Conservation (phyloP, 2,113 vertebrate genomes). For the Aspidoscelis tigris region DNA sequence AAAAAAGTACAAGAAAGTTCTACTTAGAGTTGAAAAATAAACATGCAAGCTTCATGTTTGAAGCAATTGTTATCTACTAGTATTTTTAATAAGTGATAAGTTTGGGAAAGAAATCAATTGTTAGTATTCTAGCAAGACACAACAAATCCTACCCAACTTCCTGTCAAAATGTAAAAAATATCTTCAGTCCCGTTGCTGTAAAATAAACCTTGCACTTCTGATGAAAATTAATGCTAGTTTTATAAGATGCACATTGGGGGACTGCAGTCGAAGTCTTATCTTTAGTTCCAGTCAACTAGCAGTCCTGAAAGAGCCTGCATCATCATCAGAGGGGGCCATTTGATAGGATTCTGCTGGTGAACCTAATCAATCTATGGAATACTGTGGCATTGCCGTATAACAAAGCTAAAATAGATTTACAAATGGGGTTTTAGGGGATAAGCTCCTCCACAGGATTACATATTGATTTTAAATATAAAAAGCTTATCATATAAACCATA, state of each 20-base stretch:
- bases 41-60: slow-evolving; percentile 47
- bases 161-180: slow-evolving; percentile 51
- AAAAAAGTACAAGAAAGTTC: slow-evolving; percentile 41
- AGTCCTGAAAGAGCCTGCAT: slow-evolving; percentile 96
- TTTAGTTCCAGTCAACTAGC: slow-evolving; percentile 94
- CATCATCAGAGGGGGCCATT: slow-evolving; percentile 96
- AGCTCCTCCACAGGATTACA: slow-evolving; percentile 99
- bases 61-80: slow-evolving; percentile 34
- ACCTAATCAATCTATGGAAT: slow-evolving; percentile 99
- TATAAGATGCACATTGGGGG: slow-evolving; percentile 84
- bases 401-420: slow-evolving; percentile 99
- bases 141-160: slow-evolving; percentile 70
- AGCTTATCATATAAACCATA: slow-evolving; percentile 99
- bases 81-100: slow-evolving; percentile 69
- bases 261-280: slow-evolving; percentile 87
- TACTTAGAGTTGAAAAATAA: slow-evolving; percentile 45
- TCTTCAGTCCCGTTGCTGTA: slow-evolving; percentile 71
- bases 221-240: slow-evolving; percentile 88
- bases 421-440: slow-evolving; percentile 98
- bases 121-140: slow-evolving; percentile 62
- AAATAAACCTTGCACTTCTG: slow-evolving; percentile 77
- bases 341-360: slow-evolving; percentile 94
- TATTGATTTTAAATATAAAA: slow-evolving; percentile 99
- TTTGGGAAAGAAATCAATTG: slow-evolving; percentile 63
- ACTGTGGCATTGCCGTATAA: slow-evolving; percentile 93